Conservation (phyloP, 2,113 vertebrate genomes). For the Hiodon tergisus region DNA sequence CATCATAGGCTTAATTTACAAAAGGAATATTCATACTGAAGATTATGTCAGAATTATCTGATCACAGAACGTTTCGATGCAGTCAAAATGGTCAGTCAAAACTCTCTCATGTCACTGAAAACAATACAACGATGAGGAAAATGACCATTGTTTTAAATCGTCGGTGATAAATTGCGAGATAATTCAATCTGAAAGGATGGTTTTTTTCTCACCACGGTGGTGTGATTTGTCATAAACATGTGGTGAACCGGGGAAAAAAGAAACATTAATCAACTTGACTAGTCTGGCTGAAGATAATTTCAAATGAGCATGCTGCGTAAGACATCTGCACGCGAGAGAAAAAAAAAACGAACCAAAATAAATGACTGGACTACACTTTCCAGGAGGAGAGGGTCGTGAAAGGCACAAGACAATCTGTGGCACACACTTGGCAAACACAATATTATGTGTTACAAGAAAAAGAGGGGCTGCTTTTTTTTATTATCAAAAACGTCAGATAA, state of each 20-base stretch:
- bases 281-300: slow-evolving; percentile 2
- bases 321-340: background rate
- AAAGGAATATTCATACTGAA: background rate
- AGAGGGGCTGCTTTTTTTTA: background rate
- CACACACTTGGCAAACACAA: background rate
- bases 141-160: background rate
- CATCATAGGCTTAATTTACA: background rate
- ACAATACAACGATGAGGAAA: background rate
- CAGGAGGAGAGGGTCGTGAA: background rate
- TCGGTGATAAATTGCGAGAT: background rate
- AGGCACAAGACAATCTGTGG: background rate
- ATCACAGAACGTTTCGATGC: too few species aligned
- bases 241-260: background rate
- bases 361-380: background rate
- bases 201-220: background rate
- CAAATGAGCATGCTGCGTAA: background rate
- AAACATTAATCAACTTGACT: slow-evolving; percentile 4
- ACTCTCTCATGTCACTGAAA: too few species aligned
- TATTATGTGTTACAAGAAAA: background rate
- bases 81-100: too few species aligned
- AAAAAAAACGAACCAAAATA: background rate
- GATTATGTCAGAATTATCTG: background rate
- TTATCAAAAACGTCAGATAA: background rate
- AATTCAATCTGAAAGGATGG: background rate
- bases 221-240: background rate